Conservation (phyloP, 2,797 vertebrate species). For the Austrolebias charrua region DNA sequence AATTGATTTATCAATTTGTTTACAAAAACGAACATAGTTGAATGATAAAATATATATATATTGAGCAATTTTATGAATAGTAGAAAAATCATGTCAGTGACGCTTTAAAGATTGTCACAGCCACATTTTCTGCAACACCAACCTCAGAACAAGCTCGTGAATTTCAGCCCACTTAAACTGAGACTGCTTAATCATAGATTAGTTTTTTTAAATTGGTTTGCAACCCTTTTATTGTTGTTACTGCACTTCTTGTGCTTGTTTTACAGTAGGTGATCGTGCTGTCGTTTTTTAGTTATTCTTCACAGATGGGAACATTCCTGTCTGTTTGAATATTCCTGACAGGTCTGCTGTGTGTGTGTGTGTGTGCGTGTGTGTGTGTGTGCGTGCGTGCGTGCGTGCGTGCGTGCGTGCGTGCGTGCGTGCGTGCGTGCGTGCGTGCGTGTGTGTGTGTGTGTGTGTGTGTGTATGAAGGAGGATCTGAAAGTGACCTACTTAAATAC, state of each 20-base stretch:
- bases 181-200: neutral
- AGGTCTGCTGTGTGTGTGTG: constrained; percentile 24
- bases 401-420: too few relatives aligned
- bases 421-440: too few relatives aligned
- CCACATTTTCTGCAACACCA: neutral
- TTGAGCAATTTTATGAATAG: too few relatives aligned
- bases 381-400: too few relatives aligned
- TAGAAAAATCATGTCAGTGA: too few relatives aligned
- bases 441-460: constrained; percentile 19
- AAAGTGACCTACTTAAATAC: constrained; percentile 65
- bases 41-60: too few relatives aligned
- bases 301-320: constrained; percentile 29
- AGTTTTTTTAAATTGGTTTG: neutral
- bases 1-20: too few relatives aligned
- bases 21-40: too few relatives aligned
- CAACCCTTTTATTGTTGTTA: neutral
- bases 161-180: neutral
- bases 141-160: neutral
- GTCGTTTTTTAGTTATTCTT: constrained; percentile 18
- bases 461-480: constrained; percentile 43
- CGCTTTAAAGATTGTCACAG: neutral
- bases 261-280: neutral
- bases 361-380: too few relatives aligned
- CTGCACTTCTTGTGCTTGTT: neutral
- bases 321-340: constrained; percentile 54